Evolutionary conservation across 2,113 vertebrate genomes (phyloP).

Genomic region (Rhineura floridana): DNA sequence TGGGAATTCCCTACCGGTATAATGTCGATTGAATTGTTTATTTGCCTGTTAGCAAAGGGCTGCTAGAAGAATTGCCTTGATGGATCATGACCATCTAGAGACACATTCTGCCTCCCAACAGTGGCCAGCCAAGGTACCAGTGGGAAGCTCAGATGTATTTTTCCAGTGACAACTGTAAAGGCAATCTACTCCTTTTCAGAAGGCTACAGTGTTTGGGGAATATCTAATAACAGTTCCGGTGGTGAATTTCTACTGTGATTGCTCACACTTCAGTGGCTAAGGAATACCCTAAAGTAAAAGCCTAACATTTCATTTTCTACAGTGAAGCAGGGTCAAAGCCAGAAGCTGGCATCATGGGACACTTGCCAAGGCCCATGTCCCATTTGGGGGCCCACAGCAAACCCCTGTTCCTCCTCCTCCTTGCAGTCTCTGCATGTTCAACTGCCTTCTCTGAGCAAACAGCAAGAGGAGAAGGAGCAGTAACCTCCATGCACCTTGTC

Average conservation of each 20-base stretch:
- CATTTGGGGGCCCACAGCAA: neutral
- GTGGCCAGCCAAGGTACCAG: neutral
- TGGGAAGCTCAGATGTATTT: neutral
- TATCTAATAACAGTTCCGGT: neutral
- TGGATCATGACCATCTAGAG: neutral
- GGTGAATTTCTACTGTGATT: neutral
- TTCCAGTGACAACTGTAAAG: neutral
- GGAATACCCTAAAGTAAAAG: neutral
- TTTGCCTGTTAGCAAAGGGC: too few species aligned
- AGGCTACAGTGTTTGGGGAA: neutral
- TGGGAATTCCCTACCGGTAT: neutral
- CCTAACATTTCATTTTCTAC: neutral
- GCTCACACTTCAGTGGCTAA: too few species aligned
- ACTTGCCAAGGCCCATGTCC: neutral
- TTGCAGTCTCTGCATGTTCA: neutral
- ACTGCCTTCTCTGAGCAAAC: neutral
- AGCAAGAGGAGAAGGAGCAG: neutral
- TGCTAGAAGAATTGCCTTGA: neutral
- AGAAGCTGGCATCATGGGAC: neutral
- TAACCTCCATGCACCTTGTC: neutral
- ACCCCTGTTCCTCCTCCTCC: neutral
- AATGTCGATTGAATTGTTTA: neutral
- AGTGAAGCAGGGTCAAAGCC: neutral
- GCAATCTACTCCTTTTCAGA: neutral
- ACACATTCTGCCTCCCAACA: neutral